Conservation (phyloP, 2,888 invertebrate genomes). For the Clepsis dumicolana region DNA sequence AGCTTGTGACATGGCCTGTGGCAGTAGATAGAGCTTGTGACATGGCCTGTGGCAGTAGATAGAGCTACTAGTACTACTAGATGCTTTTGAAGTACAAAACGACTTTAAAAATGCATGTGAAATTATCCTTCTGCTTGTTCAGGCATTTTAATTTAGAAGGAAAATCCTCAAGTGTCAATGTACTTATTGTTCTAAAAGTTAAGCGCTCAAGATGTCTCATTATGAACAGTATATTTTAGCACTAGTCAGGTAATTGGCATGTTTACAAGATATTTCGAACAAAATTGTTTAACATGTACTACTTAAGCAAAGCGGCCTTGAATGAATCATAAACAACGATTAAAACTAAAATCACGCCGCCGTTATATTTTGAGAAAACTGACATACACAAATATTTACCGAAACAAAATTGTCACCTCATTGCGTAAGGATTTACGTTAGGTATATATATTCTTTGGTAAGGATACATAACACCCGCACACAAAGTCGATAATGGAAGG, state of each 20-base stretch:
- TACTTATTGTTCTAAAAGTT: too few species aligned
- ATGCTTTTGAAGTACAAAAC: too few species aligned
- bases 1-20: too few species aligned
- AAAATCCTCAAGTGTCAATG: too few species aligned
- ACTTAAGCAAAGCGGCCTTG: not conserved
- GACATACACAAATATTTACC: not conserved
- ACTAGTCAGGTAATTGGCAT: not conserved
- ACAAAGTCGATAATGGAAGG: too few species aligned
- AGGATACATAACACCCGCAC: not conserved
- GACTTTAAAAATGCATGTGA: too few species aligned
- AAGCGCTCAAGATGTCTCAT: not conserved
- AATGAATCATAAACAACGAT: constrained; percentile 13
- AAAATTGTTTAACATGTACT: not conserved
- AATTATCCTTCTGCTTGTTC: too few species aligned
- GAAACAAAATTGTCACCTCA: not conserved
- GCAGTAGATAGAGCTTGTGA: too few species aligned
- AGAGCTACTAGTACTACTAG: too few species aligned
- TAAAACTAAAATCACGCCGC: not conserved
- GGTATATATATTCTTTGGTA: too few species aligned
- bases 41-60: too few species aligned
- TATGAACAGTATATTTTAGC: not conserved
- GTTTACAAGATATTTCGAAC: not conserved
- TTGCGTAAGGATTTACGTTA: not conserved
- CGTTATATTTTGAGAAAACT: not conserved
- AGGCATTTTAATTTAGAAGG: too few species aligned